Conservation (phyloP, 2,113 vertebrate genomes). For the Corythornis madagascariensis region DNA sequence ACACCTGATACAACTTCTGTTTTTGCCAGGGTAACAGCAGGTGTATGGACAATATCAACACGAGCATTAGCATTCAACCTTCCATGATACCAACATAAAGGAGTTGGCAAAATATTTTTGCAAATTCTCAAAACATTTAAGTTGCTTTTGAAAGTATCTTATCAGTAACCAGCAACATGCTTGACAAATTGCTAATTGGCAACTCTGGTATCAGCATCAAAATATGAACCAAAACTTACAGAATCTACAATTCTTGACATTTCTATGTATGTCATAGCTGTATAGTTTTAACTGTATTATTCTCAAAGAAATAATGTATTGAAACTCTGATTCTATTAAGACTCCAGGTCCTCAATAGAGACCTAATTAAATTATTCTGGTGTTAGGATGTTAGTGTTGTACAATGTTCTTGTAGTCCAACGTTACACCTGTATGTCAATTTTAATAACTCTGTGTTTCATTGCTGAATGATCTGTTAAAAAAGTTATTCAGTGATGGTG, state of each 20-base stretch:
- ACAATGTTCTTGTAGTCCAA: not conserved
- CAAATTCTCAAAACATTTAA: not conserved
- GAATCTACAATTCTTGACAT: not conserved
- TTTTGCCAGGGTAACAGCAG: not conserved
- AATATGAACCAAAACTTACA: not conserved
- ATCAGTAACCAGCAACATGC: not conserved
- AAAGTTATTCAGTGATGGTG: not conserved
- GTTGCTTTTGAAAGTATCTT: not conserved
- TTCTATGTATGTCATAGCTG: not conserved
- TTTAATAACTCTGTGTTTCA: not conserved
- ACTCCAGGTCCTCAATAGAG: not conserved
- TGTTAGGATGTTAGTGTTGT: not conserved
- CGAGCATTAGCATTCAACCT: not conserved
- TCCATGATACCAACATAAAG: not conserved
- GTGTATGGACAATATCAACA: not conserved
- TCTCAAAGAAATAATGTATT: not conserved
- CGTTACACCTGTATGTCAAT: not conserved
- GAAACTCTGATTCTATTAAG: not conserved
- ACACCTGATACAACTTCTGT: not conserved
- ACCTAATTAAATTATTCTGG: not conserved
- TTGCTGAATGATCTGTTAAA: not conserved
- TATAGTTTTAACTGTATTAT: not conserved
- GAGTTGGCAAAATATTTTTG: not conserved
- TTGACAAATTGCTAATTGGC: not conserved
- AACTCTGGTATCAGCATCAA: not conserved